Base-by-base conservation (phyloP, 2,113 vertebrate genomes). In the Stigmatopora nigra region DNA sequence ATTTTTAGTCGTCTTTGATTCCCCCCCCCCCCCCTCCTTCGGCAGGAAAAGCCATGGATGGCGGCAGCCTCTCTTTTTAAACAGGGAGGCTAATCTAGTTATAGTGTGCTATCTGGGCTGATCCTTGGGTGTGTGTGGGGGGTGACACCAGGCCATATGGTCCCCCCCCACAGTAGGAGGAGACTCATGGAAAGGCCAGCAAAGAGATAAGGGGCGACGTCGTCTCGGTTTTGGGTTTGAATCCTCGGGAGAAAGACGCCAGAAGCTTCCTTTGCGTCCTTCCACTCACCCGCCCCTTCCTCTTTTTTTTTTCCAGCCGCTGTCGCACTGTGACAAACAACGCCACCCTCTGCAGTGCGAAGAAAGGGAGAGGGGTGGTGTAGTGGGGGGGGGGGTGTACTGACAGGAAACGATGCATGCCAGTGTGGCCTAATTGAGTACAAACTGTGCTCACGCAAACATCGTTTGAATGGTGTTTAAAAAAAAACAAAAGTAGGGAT, bases 91-190 rank as follows among this genome's bases (percentile, higher is more conserved):
- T 80, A 73, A 75, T 79, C 22, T 78, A 78, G 11, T 44, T 7
- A 22, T 16, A 31, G 71, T 69, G 38, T 49, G 63, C 76, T 73
- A 67, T 79, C 69, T 70, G 78, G 57, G 61, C 63, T 25, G 71
- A 80, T 80, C 68, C 63, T 81, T 31, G 53, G 19, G 51, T 16
- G 46, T 48, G 66, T 48, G 78, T 71, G 65, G 76, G 79, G 70
- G 72, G 63, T 65, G 75, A 86, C 84, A 88, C 80, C 76, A 78
- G 88, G 83, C 86, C 87, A 86, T 88, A 88, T 87, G 86, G 85
- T 85, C 63, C 65, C 72, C 76, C 63, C 65, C 72, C 76, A 35
- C 86, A 82, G 83, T 72, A 79, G 77, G 16, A 61, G 69, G 78
- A 82, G 62, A 45, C 81, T 83, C 79, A 10, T 70, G 84, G 76